These are phyloP conservation scores for Cephonodes hylas DNA, from an alignment of 2,888 invertebrate species.

Conservation along the genomic window DNA sequence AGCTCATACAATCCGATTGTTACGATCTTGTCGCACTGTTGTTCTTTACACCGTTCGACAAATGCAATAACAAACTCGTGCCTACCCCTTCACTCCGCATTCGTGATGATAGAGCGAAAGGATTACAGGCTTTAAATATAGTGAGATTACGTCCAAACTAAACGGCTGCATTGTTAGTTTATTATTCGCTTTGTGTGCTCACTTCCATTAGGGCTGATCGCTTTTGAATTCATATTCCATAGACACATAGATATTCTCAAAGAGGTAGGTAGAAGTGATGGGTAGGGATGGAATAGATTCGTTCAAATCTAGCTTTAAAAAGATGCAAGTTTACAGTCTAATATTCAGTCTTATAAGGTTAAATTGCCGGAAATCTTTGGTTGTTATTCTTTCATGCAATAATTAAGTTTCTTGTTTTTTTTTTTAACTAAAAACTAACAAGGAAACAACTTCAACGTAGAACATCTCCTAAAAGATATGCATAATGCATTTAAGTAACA, in stretches of 20 bases:
- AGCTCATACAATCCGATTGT: too few relatives aligned
- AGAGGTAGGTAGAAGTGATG: too few relatives aligned
- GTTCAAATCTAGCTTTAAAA: too few relatives aligned
- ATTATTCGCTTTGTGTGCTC: slow-evolving; percentile 18
- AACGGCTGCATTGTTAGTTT: slow-evolving; percentile 1
- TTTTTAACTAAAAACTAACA: neutral
- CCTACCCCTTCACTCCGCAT: slow-evolving; percentile 25
- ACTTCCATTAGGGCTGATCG: slow-evolving; percentile 23
- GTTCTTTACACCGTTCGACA: slow-evolving; percentile 12
- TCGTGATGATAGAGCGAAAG: slow-evolving; percentile 34
- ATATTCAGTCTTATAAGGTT: too few relatives aligned
- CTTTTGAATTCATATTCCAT: slow-evolving; percentile 5
- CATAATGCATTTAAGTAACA: neutral
- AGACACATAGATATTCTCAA: too few relatives aligned
- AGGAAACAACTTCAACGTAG: neutral
- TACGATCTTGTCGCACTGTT: neutral
- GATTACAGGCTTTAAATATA: slow-evolving; percentile 37
- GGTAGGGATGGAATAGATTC: too few relatives aligned
- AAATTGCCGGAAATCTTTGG: too few relatives aligned
- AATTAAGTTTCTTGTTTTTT: too few relatives aligned
- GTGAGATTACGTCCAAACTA: slow-evolving; percentile 10
- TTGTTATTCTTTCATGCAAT: too few relatives aligned
- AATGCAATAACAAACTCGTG: slow-evolving; percentile 47
- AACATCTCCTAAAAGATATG: neutral
- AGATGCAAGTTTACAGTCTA: too few relatives aligned